phyloP scores from a whole-genome alignment of 1,140 invertebrate genomes.

The Mylabris phalerata region DNA sequence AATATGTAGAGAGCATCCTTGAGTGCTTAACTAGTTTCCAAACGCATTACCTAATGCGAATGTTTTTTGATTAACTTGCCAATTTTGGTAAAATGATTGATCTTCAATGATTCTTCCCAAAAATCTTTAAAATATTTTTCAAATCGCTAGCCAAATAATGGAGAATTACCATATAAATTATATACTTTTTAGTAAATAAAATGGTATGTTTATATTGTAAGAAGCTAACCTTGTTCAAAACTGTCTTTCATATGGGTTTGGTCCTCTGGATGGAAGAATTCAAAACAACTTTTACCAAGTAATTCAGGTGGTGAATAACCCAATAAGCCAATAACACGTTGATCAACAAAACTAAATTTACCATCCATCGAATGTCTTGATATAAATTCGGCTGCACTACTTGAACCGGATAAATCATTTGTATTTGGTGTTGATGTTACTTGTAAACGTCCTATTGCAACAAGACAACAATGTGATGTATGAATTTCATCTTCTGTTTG shows the following conservation, averaged over 20 bases:
- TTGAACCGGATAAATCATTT: slow-evolving; percentile 77
- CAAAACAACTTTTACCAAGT: slow-evolving; percentile 90
- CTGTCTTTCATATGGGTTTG: slow-evolving; percentile 94
- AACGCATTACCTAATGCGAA: too few relatives aligned
- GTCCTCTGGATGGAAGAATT: slow-evolving; percentile 95
- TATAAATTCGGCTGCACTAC: slow-evolving; percentile 86
- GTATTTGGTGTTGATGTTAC: slow-evolving; percentile 94
- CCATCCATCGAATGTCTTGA: slow-evolving; percentile 91
- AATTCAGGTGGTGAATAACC: slow-evolving; percentile 92
- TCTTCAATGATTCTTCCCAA: too few relatives aligned
- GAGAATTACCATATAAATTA: too few relatives aligned
- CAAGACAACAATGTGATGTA: slow-evolving; percentile 88
- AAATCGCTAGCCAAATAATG: too few relatives aligned
- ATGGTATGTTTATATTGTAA: neutral
- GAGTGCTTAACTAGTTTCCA: too few relatives aligned
- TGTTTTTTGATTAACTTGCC: too few relatives aligned
- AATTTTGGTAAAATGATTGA: too few relatives aligned
- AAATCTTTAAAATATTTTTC: too few relatives aligned
- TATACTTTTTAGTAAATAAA: too few relatives aligned
- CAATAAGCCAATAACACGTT: slow-evolving; percentile 82
- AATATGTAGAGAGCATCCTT: neutral
- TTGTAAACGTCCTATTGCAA: slow-evolving; percentile 91
- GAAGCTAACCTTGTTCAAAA: slow-evolving; percentile 82
- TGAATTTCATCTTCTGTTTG: slow-evolving; percentile 72
- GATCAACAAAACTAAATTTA: slow-evolving; percentile 97